phyloP scores from a whole-genome alignment of 2,888 invertebrate species.

The Xestia xanthographa region DNA sequence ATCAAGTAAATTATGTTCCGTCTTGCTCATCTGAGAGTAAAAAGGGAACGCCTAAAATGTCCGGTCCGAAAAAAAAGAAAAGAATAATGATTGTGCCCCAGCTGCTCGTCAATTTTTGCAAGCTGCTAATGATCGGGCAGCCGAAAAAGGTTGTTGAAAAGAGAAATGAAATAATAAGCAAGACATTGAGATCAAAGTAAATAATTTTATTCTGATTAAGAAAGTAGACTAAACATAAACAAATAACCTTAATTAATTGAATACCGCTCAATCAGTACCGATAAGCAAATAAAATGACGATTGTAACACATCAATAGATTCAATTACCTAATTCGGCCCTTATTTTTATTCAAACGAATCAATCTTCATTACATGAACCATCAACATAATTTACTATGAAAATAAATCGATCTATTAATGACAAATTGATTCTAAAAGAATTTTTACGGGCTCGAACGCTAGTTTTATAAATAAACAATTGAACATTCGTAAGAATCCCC shows the following conservation, averaged over 20 bases:
- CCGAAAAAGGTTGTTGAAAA: conserved; percentile 12
- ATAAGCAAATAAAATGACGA: conserved; percentile 39
- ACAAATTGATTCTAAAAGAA: conserved; percentile 65
- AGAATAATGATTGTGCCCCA: conserved; percentile 19
- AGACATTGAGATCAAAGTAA: background rate
- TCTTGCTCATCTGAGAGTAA: conserved; percentile 19
- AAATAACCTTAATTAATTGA: conserved; percentile 21
- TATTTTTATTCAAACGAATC: conserved; percentile 40
- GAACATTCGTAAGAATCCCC: conserved; percentile 49
- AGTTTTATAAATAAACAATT: conserved; percentile 71
- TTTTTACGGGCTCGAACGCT: conserved; percentile 70
- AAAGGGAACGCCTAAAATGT: conserved; percentile 31
- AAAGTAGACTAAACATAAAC: conserved; percentile 4
- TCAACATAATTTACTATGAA: conserved; percentile 38
- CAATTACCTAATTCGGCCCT: conserved; percentile 42
- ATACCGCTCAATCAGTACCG: conserved; percentile 26
- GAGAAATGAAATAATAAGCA: conserved; percentile 4
- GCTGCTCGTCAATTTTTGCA: conserved; percentile 41
- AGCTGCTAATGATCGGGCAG: conserved; percentile 18
- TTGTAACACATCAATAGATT: conserved; percentile 49
- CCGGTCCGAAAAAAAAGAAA: conserved; percentile 14
- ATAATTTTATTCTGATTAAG: background rate
- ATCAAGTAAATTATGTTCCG: conserved; percentile 38
- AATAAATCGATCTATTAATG: conserved; percentile 50
- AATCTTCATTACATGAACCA: conserved; percentile 47